Conservation (phyloP, 2,888 invertebrate genomes). For the Omphaloscelis lunosa region DNA sequence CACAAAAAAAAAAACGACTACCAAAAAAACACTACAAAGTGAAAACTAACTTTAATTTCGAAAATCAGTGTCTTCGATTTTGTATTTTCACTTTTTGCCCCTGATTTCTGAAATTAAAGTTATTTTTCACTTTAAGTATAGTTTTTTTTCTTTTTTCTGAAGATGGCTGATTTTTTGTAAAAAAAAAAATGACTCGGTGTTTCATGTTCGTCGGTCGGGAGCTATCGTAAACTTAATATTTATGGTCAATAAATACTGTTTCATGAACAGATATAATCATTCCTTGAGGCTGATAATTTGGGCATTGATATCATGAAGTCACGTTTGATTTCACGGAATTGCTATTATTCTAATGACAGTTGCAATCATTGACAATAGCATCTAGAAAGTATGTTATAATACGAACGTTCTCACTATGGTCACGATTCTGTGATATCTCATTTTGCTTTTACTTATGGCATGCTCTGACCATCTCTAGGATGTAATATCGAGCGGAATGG, state of each 20-base stretch:
- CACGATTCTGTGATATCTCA: slow-evolving; percentile 56
- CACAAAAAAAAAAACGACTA: no score
- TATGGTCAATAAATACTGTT: slow-evolving; percentile 63
- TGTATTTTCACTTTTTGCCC: background rate
- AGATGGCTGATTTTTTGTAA: background rate
- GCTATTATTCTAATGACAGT: slow-evolving; percentile 39
- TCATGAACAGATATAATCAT: slow-evolving; percentile 57
- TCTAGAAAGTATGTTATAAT: slow-evolving; percentile 41
- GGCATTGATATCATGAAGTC: slow-evolving; percentile 49
- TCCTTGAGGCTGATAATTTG: slow-evolving; percentile 59
- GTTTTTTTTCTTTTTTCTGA: background rate
- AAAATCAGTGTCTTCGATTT: background rate
- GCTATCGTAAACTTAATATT: slow-evolving; percentile 58
- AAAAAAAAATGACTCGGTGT: slow-evolving; percentile 24
- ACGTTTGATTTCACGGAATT: slow-evolving; percentile 38
- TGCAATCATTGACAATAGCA: slow-evolving; percentile 22
- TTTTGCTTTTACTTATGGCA: slow-evolving; percentile 45
- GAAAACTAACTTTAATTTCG: background rate
- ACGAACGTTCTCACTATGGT: slow-evolving; percentile 31
- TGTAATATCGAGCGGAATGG: slow-evolving; percentile 26
- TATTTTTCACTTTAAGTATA: background rate
- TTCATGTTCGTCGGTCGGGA: slow-evolving; percentile 28
- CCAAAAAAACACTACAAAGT: background rate
- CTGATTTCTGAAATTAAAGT: background rate
- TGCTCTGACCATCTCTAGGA: slow-evolving; percentile 33